Evolutionary conservation across 2,113 vertebrate genomes (phyloP), one percentile per base, ranked within the genome.

Genomic region (Boulengerochromis microlepis): DNA sequence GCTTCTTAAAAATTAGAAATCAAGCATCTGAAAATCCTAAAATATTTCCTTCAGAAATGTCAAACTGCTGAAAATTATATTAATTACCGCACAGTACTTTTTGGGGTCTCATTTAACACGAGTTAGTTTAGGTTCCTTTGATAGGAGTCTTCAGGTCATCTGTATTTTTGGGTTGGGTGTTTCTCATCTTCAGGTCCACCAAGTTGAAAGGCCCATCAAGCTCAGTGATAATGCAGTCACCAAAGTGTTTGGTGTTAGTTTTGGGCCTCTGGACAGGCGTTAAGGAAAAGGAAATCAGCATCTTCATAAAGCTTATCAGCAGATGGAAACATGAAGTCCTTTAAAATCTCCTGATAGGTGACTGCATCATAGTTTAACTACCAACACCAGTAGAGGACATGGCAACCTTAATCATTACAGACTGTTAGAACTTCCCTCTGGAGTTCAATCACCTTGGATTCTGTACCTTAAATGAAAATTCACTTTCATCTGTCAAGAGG

Each of bases 221-320:
- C 69, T 47, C 40, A 47, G 69, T 76, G 24, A 76, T 64, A 7
- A n/a, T 13, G 33, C 4, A 40, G 33, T 22, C 19, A 40, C 35
- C 35, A 71, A 71, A 0, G 11, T 6, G n/a, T 6, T 71, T 42
- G 64, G 69, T 47, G n/a, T 6, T 0, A 10, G 35, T 0, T 71
- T 71, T 42, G 66, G 38, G 8, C 9, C 13, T 18, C 0, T 2
- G 22, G 4, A 6, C 24, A 29, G 13, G 5, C 4, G 0, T 26
- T 29, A 45, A 74, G 35, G 64, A 18, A 74, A 74, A 45, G 38
- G 7, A 42, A 71, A 71, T 26, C 22, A 24, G 13, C 38, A 45
- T 45, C 69, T 66, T 66, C 40, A 29, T 0, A 74, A 74, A 47
- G 15, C 13, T 18, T 74, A 24, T 42, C 38, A 16, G 8, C 38